These are phyloP conservation scores for Troilus luridus DNA, from an alignment of 2,888 invertebrate species.

Conservation along the genomic window DNA sequence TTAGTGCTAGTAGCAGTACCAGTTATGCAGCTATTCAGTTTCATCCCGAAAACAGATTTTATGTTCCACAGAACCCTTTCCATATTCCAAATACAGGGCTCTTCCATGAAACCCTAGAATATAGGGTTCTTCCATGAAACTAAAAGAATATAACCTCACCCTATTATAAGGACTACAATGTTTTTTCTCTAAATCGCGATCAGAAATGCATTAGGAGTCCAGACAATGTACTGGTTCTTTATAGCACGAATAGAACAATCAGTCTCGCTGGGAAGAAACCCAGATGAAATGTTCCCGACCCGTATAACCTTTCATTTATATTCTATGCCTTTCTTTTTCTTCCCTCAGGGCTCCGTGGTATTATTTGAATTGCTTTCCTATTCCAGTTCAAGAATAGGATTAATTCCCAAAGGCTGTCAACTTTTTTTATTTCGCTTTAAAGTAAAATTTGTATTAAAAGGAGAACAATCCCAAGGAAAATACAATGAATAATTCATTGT, in stretches of 20 bases:
- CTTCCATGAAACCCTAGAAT: too few relatives aligned
- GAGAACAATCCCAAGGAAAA: too few relatives aligned
- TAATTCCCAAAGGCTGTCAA: not conserved
- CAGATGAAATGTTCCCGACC: not conserved
- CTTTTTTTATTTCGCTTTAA: too few relatives aligned
- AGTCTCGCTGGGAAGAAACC: not conserved
- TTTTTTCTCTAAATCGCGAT: not conserved
- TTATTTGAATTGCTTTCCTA: not conserved
- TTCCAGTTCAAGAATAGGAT: not conserved
- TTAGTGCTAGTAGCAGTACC: too few relatives aligned
- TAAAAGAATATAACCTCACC: not conserved
- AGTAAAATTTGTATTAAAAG: too few relatives aligned
- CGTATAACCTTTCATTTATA: not conserved
- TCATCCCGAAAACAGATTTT: too few relatives aligned
- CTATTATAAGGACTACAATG: not conserved
- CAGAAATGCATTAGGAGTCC: not conserved
- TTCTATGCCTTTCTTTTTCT: not conserved
- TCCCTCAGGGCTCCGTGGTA: not conserved
- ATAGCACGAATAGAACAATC: slow-evolving; percentile 2
- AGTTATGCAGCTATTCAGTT: too few relatives aligned
- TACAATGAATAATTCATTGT: too few relatives aligned
- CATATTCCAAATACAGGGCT: too few relatives aligned
- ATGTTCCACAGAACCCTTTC: too few relatives aligned
- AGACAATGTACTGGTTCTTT: not conserved
- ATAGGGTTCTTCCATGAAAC: too few relatives aligned